These are phyloP conservation scores for Gymnoscopelus microlampas DNA, from an alignment of 2,797 vertebrate genomes.

Conservation along the genomic window DNA sequence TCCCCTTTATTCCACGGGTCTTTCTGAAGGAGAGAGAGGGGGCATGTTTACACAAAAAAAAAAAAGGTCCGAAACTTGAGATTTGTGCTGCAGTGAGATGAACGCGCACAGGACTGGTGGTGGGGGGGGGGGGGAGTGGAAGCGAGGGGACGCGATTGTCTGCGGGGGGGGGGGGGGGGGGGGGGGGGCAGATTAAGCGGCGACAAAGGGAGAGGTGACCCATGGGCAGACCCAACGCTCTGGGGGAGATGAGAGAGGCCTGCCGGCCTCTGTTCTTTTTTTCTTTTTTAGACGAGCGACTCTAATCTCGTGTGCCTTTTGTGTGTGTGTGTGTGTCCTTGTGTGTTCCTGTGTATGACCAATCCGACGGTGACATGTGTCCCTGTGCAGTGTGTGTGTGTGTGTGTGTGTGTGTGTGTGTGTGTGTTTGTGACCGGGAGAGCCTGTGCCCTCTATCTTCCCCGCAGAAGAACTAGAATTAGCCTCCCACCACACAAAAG, in stretches of 20 bases:
- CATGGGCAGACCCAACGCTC: constrained; percentile 49
- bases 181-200: constrained; percentile 17
- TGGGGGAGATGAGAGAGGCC: constrained; percentile 41
- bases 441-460: constrained; percentile 48
- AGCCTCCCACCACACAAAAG: constrained; percentile 68
- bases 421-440: constrained; percentile 15
- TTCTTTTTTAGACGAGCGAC: too few relatives aligned
- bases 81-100: too few relatives aligned
- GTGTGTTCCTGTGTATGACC: too few relatives aligned
- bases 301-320: too few relatives aligned
- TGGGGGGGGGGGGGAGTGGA: constrained; percentile 47
- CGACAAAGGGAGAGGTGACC: constrained; percentile 66
- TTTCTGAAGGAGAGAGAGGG: too few relatives aligned
- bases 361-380: too few relatives aligned
- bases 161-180: constrained; percentile 44
- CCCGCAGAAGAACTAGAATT: constrained; percentile 49
- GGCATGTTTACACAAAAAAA: too few relatives aligned
- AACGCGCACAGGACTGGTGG: too few relatives aligned
- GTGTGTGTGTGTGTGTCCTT: too few relatives aligned
- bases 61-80: too few relatives aligned
- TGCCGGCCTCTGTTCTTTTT: too few relatives aligned
- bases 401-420: constrained; percentile 1
- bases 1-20: too few relatives aligned
- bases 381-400: background rate
- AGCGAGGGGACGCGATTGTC: constrained; percentile 60